phyloP scores from a whole-genome alignment of 2,888 invertebrate genomes.

The Pammene fasciana region DNA sequence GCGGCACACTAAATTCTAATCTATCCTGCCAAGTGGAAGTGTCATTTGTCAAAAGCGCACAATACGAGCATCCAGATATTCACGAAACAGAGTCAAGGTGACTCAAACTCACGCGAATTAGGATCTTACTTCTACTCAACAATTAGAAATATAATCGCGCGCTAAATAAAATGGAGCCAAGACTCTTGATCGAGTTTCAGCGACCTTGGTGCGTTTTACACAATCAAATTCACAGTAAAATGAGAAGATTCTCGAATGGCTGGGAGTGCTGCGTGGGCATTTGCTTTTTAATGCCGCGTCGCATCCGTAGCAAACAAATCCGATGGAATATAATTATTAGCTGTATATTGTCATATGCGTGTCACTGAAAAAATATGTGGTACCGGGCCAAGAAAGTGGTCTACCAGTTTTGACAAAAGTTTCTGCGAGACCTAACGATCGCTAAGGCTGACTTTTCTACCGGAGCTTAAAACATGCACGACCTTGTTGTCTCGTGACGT shows the following conservation, averaged over 20 bases:
- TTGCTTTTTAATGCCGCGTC: neutral
- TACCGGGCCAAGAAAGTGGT: too few relatives aligned
- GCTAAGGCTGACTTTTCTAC: too few relatives aligned
- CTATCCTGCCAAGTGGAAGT: neutral
- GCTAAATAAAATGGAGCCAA: neutral
- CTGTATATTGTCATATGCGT: too few relatives aligned
- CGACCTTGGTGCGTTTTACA: conserved; percentile 2
- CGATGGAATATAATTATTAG: too few relatives aligned
- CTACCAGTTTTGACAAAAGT: too few relatives aligned
- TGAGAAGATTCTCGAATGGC: neutral
- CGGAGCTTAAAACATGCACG: too few relatives aligned
- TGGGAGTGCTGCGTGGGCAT: neutral
- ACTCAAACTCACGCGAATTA: neutral
- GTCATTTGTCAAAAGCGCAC: conserved; percentile 17
- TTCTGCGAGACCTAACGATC: too few relatives aligned
- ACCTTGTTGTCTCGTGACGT: too few relatives aligned
- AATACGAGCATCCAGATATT: too few relatives aligned
- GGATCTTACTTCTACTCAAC: neutral
- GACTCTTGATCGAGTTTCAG: neutral
- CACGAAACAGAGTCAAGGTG: neutral
- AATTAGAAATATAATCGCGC: neutral
- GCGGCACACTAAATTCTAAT: neutral
- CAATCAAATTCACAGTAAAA: neutral
- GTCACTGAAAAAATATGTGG: too few relatives aligned
- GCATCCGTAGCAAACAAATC: too few relatives aligned